A percentile compares a stretch with the other conserved stretches of the same genome.
phyloP scores from a whole-genome alignment of 2,113 vertebrate species.

The Pollimyrus isidori region DNA sequence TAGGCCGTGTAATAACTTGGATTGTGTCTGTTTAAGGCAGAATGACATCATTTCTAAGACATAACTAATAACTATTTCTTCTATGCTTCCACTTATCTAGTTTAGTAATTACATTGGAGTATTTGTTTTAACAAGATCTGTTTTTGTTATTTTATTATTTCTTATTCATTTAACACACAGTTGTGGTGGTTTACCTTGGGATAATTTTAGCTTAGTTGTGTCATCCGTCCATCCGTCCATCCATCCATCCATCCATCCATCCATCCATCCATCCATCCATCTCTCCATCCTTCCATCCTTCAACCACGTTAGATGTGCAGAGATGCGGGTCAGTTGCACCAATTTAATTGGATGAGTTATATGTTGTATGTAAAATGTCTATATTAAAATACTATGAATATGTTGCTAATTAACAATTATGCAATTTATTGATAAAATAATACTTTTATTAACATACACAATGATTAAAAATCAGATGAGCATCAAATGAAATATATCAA shows the following conservation, averaged over 20 bases:
- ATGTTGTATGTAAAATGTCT: neutral
- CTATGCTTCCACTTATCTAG: neutral
- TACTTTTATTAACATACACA: neutral
- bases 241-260: neutral
- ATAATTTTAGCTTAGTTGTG: neutral
- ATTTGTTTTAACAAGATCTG: neutral
- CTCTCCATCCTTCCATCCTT: neutral
- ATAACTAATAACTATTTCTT: neutral
- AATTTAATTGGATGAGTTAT: neutral
- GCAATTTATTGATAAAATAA: neutral
- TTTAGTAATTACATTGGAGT: neutral
- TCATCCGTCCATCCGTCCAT: neutral
- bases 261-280: neutral
- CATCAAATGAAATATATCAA: neutral
- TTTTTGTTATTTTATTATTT: neutral
- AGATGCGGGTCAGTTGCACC: neutral
- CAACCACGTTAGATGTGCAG: neutral
- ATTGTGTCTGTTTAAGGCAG: neutral
- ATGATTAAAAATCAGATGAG: neutral
- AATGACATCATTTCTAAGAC: neutral
- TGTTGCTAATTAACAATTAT: neutral
- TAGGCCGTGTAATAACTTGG: neutral
- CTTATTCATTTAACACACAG: neutral
- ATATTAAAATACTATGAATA: neutral
- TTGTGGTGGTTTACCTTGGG: neutral